A percentile compares a stretch with the other conserved stretches of the same genome.
Conservation (phyloP, 2,797 vertebrate species). For the Hypotaenidia philippensis region DNA sequence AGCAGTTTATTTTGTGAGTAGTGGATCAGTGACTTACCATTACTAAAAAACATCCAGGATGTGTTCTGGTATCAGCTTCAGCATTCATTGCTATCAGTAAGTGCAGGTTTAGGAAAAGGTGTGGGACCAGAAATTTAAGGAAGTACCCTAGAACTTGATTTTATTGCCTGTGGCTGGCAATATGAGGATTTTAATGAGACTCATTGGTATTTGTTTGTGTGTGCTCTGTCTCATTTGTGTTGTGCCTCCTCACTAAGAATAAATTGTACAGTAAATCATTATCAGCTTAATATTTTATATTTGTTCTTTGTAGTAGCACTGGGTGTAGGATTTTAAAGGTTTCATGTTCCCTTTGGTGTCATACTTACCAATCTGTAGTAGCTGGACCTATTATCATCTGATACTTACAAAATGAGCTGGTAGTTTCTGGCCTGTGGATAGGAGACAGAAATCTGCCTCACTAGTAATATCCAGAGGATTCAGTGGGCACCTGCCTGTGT, state of each 20-base stretch:
- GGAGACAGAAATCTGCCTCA: not conserved
- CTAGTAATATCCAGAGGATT: not conserved
- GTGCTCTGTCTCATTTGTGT: constrained; percentile 7
- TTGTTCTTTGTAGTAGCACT: not conserved
- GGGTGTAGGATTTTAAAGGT: not conserved
- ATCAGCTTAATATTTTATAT: constrained; percentile 1
- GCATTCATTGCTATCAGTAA: not conserved
- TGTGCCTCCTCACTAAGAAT: not conserved
- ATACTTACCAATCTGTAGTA: not conserved
- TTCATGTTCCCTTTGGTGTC: not conserved
- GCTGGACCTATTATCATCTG: not conserved
- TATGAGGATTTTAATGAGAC: constrained; percentile 2
- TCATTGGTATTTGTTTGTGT: constrained; percentile 37
- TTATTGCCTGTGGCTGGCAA: not conserved
- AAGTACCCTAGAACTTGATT: not conserved
- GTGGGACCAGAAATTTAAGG: not conserved
- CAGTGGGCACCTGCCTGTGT: not conserved
- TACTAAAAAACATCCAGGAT: not conserved
- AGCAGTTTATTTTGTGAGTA: not conserved
- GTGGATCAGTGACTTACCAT: not conserved
- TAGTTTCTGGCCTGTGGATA: not conserved
- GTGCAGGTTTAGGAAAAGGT: not conserved
- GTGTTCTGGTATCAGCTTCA: not conserved
- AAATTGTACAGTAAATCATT: constrained; percentile 9
- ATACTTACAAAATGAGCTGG: not conserved